A percentile compares a stretch with the other conserved stretches of the same genome.
phyloP scores from a whole-genome alignment of 2,113 vertebrate species.

The Etheostoma spectabile region DNA sequence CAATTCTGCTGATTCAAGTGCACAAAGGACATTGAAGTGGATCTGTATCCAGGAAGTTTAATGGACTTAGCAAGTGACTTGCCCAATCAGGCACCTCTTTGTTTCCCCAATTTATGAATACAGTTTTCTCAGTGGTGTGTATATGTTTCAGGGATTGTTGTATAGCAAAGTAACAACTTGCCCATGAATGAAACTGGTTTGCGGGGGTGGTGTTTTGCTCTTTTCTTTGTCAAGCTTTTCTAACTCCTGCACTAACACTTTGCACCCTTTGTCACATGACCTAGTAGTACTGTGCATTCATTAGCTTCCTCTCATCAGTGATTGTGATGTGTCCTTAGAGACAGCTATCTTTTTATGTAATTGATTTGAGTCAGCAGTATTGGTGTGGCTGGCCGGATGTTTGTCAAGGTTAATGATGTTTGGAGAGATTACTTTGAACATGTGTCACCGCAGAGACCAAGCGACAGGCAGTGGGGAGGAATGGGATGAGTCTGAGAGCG shows the following conservation, averaged over 20 bases:
- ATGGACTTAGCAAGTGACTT: neutral
- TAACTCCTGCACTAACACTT: slow-evolving; percentile 20
- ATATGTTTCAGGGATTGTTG: neutral
- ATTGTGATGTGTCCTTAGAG: slow-evolving; percentile 23
- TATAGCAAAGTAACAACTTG: neutral
- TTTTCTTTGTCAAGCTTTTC: slow-evolving; percentile 4
- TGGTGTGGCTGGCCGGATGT: slow-evolving; percentile 18
- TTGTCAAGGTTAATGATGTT: slow-evolving; percentile 67
- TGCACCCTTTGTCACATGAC: slow-evolving; percentile 11
- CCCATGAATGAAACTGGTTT: slow-evolving; percentile 22
- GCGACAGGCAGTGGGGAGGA: neutral
- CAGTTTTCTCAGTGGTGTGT: neutral
- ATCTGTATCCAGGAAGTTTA: slow-evolving; percentile 13
- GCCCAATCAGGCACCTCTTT: neutral
- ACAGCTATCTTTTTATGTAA: neutral
- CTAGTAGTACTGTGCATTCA: slow-evolving; percentile 40
- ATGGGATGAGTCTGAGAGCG: neutral
- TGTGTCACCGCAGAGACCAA: slow-evolving; percentile 34
- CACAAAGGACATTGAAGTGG: slow-evolving; percentile 23
- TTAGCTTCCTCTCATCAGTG: slow-evolving; percentile 17
- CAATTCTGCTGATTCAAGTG: slow-evolving; percentile 27
- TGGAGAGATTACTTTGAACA: slow-evolving; percentile 46
- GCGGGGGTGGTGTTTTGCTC: slow-evolving; percentile 4
- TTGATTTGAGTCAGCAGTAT: slow-evolving; percentile 58
- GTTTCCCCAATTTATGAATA: neutral